Evolutionary conservation across 2,113 vertebrate genomes (phyloP).

Genomic region (Cyprinodon variegatus): DNA sequence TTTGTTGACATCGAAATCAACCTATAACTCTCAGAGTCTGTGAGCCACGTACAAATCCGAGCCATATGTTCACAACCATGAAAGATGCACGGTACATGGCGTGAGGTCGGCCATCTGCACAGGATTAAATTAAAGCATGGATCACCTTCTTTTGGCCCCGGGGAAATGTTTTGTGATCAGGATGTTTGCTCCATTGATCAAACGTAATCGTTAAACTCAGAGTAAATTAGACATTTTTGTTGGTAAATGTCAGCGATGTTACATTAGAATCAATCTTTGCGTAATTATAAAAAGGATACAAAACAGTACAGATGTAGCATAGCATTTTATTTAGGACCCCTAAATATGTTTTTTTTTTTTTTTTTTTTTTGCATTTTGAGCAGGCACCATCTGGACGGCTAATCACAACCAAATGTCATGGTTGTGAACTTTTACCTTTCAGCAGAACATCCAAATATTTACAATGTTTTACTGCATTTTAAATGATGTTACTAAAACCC

Average conservation of each 20-base stretch:
- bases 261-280: neutral
- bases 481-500: neutral
- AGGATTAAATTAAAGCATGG: neutral
- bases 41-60: too few relatives aligned
- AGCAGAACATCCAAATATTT: neutral
- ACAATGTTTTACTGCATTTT: neutral
- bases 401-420: neutral
- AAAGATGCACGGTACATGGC: neutral
- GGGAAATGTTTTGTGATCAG: too few relatives aligned
- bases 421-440: neutral
- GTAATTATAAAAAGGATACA: neutral
- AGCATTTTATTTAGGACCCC: neutral
- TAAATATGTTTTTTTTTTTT: too few relatives aligned
- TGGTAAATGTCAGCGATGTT: neutral
- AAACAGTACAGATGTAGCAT: neutral
- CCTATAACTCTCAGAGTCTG: neutral
- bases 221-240: too few relatives aligned
- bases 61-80: neutral
- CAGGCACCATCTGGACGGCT: neutral
- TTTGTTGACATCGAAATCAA: constrained; percentile 8
- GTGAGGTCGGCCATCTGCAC: neutral
- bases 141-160: neutral
- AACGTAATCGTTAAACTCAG: too few relatives aligned
- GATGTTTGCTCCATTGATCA: too few relatives aligned
- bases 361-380: neutral